Evolutionary conservation across 2,113 vertebrate species (phyloP), one percentile per base, ranked within the genome.

Genomic region (Heterotilapia buettikoferi): DNA sequence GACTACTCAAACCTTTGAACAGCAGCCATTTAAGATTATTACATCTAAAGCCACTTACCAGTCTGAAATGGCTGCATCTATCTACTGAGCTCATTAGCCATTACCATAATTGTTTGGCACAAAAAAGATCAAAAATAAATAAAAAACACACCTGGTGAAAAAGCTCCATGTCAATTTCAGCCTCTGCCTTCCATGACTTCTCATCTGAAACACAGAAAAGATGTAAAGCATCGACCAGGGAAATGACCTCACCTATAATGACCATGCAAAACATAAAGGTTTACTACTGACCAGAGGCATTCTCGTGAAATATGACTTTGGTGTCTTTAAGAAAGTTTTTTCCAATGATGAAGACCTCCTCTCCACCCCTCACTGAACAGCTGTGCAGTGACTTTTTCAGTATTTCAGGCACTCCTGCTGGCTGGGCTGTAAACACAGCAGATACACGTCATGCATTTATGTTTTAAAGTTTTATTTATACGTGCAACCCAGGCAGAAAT

Each of bases 261-360:
- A n/a, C 2, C 26, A 43, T 4, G 5, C 5, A 24, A 24, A 83
- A n/a, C 7, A 52, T 3, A 5, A 54, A 71, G 3, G 9, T 16
- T 40, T 13, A 45, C 79, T 82, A 95, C 96, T 95, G 83, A 99
- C 99, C 99, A 79, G 98, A 97, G 88, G 97, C 26, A 83, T 98
- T 98, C 93, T 99, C 98, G 11, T 99, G 98, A 96, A 99, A 99
- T 95, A 99, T 97, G 92, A 99, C 98, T 97, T 99, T 99, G 86
- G 98, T 98, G 96, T 99, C 99, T 96, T 99, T 99, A 18, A 99
- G 97, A 94, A 99, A 99, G 96, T 99, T 99, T 96, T 99, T 99
- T 95, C 99, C 99, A 31, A 99, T 99, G 93, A 99, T 97, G 93
- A 99, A 99, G 82, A 99, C 97, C 86, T 99, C 99, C 86, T 98